A percentile compares a stretch with the other conserved stretches of the same genome.
Conservation (phyloP, 2,797 vertebrate species). For the Onychomys leucogaster region DNA sequence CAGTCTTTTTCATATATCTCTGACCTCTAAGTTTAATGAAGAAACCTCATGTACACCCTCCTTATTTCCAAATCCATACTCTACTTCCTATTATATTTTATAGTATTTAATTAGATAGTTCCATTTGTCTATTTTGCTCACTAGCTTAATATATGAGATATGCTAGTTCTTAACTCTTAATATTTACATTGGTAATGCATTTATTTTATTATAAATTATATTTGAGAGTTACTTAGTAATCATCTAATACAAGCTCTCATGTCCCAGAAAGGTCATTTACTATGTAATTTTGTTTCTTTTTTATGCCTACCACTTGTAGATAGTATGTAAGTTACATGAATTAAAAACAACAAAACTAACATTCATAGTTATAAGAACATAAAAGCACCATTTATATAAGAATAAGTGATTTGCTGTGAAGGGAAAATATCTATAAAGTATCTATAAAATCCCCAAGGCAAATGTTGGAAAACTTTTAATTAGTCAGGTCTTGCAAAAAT, state of each 20-base stretch:
- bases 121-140: background rate
- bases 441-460: background rate
- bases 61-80: background rate
- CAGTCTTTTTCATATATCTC: slow-evolving; percentile 1
- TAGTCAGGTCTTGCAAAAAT: background rate
- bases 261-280: slow-evolving; percentile 1
- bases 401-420: background rate
- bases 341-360: background rate
- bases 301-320: background rate
- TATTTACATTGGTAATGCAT: background rate
- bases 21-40: background rate
- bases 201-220: slow-evolving; percentile 37
- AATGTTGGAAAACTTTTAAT: background rate
- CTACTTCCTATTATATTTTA: background rate
- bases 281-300: slow-evolving; percentile 9
- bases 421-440: background rate
- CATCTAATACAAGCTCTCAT: slow-evolving; percentile 2
- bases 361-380: background rate
- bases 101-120: slow-evolving; percentile 30
- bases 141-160: background rate
- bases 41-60: background rate
- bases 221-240: background rate
- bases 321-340: background rate
- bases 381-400: slow-evolving; percentile 25
- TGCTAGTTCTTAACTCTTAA: slow-evolving; percentile 32